Conservation (phyloP, 2,113 vertebrate genomes). For the Sapajus apella region DNA sequence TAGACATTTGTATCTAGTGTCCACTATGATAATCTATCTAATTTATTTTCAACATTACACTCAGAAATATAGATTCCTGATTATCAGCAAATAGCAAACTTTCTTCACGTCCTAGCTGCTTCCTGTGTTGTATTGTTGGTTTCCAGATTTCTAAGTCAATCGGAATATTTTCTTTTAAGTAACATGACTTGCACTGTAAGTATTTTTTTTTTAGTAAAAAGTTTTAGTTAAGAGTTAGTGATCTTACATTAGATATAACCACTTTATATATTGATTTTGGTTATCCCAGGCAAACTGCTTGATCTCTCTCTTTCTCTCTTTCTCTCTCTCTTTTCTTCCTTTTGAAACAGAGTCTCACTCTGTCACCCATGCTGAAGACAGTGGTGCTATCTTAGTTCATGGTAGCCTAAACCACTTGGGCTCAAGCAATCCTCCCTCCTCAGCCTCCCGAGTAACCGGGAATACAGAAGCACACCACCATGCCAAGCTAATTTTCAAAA, state of each 20-base stretch:
- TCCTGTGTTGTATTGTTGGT: background rate
- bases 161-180: background rate
- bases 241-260: background rate
- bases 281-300: background rate
- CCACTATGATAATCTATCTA: constrained; percentile 14
- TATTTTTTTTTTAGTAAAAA: background rate
- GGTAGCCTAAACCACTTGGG: too few relatives aligned
- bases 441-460: too few relatives aligned
- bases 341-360: too few relatives aligned
- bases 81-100: background rate
- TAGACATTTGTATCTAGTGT: background rate
- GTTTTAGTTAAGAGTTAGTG: background rate
- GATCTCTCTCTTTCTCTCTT: background rate
- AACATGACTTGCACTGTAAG: background rate
- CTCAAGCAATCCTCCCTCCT: too few relatives aligned
- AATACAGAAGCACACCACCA: too few relatives aligned
- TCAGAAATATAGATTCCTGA: background rate
- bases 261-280: background rate
- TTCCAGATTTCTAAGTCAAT: background rate
- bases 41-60: background rate
- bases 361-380: too few relatives aligned
- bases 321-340: too few relatives aligned
- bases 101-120: background rate
- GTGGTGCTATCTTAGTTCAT: too few relatives aligned
- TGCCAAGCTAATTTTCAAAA: too few relatives aligned